Evolutionary conservation across 2,797 vertebrate species (phyloP).

Genomic region (Falco novaeseelandiae): DNA sequence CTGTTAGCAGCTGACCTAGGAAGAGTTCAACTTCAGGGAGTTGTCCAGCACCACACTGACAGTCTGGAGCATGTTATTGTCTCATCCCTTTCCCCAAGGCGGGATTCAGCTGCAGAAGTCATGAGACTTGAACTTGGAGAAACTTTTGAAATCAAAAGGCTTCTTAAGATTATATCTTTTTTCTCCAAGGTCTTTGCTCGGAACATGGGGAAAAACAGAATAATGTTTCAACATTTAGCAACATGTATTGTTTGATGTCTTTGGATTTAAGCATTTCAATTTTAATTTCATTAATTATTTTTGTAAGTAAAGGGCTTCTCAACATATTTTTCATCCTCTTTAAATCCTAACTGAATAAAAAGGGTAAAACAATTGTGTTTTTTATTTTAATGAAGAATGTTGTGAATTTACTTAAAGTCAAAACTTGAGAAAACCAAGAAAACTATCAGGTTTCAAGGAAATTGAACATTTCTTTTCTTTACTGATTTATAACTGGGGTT

Average conservation of each 20-base stretch:
- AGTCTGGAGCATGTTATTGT: conserved; percentile 42
- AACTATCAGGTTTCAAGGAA: neutral
- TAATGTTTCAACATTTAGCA: neutral
- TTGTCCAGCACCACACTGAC: conserved; percentile 7
- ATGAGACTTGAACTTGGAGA: conserved; percentile 29
- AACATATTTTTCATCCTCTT: neutral
- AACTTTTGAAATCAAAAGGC: conserved; percentile 4
- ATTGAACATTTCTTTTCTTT: neutral
- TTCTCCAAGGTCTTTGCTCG: neutral
- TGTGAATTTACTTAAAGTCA: neutral
- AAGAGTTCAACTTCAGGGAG: conserved; percentile 53
- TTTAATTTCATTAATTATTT: neutral
- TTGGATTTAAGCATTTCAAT: neutral
- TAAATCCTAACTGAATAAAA: neutral
- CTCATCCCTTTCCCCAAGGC: conserved; percentile 42
- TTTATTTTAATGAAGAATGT: neutral
- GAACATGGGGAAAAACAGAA: neutral
- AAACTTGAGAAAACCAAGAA: neutral
- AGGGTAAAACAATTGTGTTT: rapidly evolving
- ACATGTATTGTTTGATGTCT: neutral
- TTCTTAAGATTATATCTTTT: neutral
- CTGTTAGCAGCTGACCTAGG: neutral
- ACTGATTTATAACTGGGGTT: neutral
- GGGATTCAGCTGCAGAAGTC: conserved; percentile 17
- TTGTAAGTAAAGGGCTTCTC: neutral